Percentiles rank a stretch among this genome's conserved stretches.
phyloP scores from a whole-genome alignment of 2,888 invertebrate species.

The Heterodera filipjevi region DNA sequence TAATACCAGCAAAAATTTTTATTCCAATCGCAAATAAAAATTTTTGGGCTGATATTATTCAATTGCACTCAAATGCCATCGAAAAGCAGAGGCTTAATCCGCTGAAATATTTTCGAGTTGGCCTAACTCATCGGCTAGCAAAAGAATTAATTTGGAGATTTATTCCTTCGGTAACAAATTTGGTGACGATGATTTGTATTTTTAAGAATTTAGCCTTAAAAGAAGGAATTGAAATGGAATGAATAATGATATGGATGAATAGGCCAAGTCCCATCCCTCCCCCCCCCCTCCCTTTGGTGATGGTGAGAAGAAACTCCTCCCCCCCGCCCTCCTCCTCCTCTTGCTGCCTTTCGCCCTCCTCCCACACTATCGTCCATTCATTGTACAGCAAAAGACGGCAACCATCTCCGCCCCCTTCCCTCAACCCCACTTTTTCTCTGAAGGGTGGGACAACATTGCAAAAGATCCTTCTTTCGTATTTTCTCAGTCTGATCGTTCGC shows the following conservation, averaged over 20 bases:
- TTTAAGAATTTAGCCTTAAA: neutral
- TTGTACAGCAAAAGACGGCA: constrained; percentile 9
- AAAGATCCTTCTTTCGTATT: neutral
- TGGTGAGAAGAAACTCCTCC: neutral
- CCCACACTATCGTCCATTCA: constrained; percentile 2
- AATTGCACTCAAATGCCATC: neutral
- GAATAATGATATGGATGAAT: neutral
- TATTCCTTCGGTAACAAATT: neutral
- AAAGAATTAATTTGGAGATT: too few relatives aligned
- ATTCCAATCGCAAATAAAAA: constrained; percentile 5
- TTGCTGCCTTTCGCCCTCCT: neutral
- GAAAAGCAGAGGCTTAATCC: too few relatives aligned
- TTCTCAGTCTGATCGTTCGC: neutral
- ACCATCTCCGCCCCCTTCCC: neutral
- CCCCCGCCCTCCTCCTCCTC: neutral
- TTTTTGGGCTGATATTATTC: constrained; percentile 12
- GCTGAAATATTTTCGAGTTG: too few relatives aligned
- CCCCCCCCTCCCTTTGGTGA: neutral
- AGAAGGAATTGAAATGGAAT: neutral
- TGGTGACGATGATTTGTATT: neutral
- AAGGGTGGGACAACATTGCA: neutral
- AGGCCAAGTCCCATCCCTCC: neutral
- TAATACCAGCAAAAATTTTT: constrained; percentile 16
- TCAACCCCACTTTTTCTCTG: neutral
- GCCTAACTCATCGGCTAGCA: too few relatives aligned